These are phyloP conservation scores for Myotis planiceps DNA, from an alignment of 2,797 vertebrate genomes.

Conservation along the genomic window DNA sequence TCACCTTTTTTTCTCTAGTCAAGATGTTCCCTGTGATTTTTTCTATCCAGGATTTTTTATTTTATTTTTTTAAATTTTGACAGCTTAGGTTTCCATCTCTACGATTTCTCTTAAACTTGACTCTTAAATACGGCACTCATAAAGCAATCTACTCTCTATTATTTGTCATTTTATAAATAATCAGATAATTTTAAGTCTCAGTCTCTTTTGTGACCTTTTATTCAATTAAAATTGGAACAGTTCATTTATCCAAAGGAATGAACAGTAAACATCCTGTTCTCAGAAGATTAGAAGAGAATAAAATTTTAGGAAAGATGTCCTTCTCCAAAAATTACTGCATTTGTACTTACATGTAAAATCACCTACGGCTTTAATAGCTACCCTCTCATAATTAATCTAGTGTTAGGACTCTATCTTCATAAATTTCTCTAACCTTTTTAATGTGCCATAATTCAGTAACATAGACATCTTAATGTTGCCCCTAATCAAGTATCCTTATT, in stretches of 20 bases:
- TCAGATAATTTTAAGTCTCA: not conserved
- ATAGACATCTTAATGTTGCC: not conserved
- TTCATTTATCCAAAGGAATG: not conserved
- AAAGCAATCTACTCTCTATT: not conserved
- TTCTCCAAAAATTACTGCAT: not conserved
- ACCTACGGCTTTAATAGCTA: not conserved
- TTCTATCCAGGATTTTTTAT: not conserved
- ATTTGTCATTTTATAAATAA: slow-evolving; percentile 3
- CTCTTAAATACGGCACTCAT: not conserved
- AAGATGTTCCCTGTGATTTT: not conserved
- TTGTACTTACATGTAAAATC: not conserved
- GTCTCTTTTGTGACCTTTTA: not conserved
- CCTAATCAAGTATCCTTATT: not conserved
- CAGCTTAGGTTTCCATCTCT: not conserved
- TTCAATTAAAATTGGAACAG: not conserved
- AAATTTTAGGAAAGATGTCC: not conserved
- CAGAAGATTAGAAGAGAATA: not conserved
- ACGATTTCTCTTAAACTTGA: not conserved
- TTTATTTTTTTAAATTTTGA: not conserved
- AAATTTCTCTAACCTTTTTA: not conserved
- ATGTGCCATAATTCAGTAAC: not conserved
- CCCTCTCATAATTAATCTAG: not conserved
- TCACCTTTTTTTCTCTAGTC: not conserved
- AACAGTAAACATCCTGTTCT: not conserved
- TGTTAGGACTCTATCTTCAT: not conserved